phyloP scores from a whole-genome alignment of 2,797 vertebrate species.

The Saxicola maurus region DNA sequence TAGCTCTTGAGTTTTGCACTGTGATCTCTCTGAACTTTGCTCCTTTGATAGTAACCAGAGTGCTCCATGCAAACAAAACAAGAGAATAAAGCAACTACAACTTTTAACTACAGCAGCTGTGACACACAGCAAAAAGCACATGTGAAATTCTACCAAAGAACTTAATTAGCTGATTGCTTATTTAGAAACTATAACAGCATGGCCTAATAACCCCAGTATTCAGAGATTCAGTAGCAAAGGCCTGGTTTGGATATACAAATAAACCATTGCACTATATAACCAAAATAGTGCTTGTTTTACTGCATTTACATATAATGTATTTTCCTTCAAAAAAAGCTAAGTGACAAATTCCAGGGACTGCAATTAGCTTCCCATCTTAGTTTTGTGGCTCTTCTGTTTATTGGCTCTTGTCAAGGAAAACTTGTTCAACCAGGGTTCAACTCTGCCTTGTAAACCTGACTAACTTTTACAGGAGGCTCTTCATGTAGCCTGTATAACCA shows the following conservation, averaged over 20 bases:
- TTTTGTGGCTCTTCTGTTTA: not conserved
- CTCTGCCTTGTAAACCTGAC: not conserved
- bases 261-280: not conserved
- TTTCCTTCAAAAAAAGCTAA: not conserved
- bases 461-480: not conserved
- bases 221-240: not conserved
- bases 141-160: not conserved
- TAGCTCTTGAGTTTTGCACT: not conserved
- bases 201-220: not conserved
- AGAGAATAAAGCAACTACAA: not conserved
- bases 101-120: not conserved
- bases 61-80: not conserved
- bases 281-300: not conserved
- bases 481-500: not conserved
- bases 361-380: not conserved
- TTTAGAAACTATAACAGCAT: not conserved
- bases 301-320: not conserved
- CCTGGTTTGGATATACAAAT: not conserved
- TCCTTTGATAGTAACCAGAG: not conserved
- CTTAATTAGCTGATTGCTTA: not conserved
- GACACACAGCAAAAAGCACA: not conserved
- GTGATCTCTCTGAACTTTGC: not conserved
- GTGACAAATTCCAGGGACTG: not conserved
- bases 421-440: not conserved
- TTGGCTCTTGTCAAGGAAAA: not conserved